Conservation (phyloP, 2,113 vertebrate species). For the Vanacampus margaritifer region DNA sequence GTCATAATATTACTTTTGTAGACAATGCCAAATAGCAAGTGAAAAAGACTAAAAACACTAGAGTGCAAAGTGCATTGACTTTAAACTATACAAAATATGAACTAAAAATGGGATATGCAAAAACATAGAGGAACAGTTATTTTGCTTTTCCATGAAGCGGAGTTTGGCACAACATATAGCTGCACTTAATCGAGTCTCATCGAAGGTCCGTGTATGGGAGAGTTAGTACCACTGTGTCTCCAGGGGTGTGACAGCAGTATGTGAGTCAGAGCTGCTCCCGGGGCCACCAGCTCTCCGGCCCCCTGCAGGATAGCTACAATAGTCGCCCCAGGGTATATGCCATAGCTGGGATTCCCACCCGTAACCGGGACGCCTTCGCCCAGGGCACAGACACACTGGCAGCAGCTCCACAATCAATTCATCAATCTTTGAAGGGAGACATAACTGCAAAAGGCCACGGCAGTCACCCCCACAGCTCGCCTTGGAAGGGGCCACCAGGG, state of each 20-base stretch:
- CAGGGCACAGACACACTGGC: constrained; percentile 79
- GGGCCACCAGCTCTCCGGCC: constrained; percentile 71
- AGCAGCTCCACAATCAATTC: constrained; percentile 76
- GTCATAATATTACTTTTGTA: too few species aligned
- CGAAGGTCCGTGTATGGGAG: constrained; percentile 38
- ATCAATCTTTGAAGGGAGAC: constrained; percentile 73
- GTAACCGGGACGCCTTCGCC: constrained; percentile 77
- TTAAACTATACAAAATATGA: background rate
- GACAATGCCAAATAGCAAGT: too few species aligned
- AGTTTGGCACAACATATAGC: constrained; percentile 50
- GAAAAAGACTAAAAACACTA: too few species aligned
- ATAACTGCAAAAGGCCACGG: constrained; percentile 66
- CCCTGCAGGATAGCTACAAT: constrained; percentile 75
- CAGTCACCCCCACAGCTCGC: constrained; percentile 53
- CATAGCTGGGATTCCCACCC: constrained; percentile 79
- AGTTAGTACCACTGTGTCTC: constrained; percentile 72
- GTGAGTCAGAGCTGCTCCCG: constrained; percentile 72
- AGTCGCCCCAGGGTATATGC: constrained; percentile 73
- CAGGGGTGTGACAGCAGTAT: constrained; percentile 82
- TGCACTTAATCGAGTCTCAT: constrained; percentile 45
- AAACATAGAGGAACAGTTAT: constrained; percentile 5
- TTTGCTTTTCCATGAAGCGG: constrained; percentile 33
- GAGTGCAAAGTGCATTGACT: too few species aligned
- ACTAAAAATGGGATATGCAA: constrained; percentile 3
- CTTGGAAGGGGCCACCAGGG: constrained; percentile 36